Conservation (phyloP, 2,888 invertebrate genomes). For the Neoscelio sp. region DNA sequence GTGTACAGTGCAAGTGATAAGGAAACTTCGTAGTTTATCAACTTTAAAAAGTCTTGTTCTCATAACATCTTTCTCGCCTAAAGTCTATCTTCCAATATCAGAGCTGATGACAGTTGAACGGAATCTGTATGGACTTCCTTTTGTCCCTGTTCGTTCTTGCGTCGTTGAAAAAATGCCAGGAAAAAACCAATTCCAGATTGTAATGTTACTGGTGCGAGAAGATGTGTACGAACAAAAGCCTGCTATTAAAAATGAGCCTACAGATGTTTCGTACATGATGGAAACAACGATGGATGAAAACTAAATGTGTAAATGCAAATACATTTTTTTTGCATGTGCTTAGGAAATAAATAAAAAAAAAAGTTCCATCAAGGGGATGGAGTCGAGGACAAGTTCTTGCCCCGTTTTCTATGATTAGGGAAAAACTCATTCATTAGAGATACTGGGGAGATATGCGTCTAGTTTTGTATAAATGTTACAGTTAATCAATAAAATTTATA, state of each 20-base stretch:
- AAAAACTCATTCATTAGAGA: too few relatives aligned
- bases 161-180: slow-evolving; percentile 18
- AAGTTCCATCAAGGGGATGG: too few relatives aligned
- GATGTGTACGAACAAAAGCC: slow-evolving; percentile 41
- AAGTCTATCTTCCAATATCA: slow-evolving; percentile 42
- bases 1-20: slow-evolving; percentile 26
- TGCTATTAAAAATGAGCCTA: slow-evolving; percentile 32
- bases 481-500: too few relatives aligned
- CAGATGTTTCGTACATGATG: slow-evolving; percentile 7
- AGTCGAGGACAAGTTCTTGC: too few relatives aligned
- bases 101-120: slow-evolving; percentile 30
- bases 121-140: slow-evolving; percentile 21
- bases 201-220: slow-evolving; percentile 42
- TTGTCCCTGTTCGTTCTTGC: slow-evolving; percentile 38
- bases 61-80: slow-evolving; percentile 39
- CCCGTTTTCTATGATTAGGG: too few relatives aligned
- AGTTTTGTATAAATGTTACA: too few relatives aligned
- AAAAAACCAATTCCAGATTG: slow-evolving; percentile 29
- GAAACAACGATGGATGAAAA: slow-evolving; percentile 3
- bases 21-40: slow-evolving; percentile 15
- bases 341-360: too few relatives aligned
- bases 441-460: too few relatives aligned
- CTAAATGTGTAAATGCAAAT: too few relatives aligned
- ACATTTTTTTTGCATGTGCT: too few relatives aligned
- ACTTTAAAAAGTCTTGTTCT: slow-evolving; percentile 26